A percentile compares a stretch with the other conserved stretches of the same genome.
phyloP scores from a whole-genome alignment of 1,140 invertebrate species.

The Drosophila mauritiana region DNA sequence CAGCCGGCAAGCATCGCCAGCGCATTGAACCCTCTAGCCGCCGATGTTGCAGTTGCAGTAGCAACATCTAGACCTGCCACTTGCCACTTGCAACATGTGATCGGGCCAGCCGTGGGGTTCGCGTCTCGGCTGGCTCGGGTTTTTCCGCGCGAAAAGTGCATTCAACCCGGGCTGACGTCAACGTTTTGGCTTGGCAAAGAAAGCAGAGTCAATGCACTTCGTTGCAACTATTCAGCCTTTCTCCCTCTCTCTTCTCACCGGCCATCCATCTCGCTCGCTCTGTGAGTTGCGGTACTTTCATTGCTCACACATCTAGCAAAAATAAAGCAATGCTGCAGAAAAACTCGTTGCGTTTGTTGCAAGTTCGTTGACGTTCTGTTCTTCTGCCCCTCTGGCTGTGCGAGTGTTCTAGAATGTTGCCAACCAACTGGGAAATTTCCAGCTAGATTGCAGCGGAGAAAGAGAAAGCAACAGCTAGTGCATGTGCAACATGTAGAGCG shows the following conservation, averaged over 20 bases:
- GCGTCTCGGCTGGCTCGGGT: conserved; percentile 18
- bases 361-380: conserved; percentile 68
- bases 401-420: conserved; percentile 68
- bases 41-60: conserved; percentile 12
- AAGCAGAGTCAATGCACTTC: conserved; percentile 76
- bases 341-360: conserved; percentile 57
- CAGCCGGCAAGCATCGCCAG: conserved; percentile 36
- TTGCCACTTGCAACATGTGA: conserved; percentile 46
- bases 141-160: conserved; percentile 56
- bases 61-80: conserved; percentile 28
- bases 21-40: conserved; percentile 43
- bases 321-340: conserved; percentile 28
- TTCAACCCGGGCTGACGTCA: conserved; percentile 62
- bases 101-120: conserved; percentile 22
- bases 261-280: conserved; percentile 21
- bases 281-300: conserved; percentile 80
- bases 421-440: conserved; percentile 31
- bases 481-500: conserved; percentile 49
- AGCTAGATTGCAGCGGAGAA: conserved; percentile 61
- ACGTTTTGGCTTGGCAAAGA: conserved; percentile 48
- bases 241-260: conserved; percentile 1
- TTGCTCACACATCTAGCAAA: conserved; percentile 68
- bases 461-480: conserved; percentile 71
- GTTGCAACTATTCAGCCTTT: conserved; percentile 48
- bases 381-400: conserved; percentile 2